Base-by-base conservation (phyloP, 2,113 vertebrate genomes). In the Phaethon lepturus region DNA sequence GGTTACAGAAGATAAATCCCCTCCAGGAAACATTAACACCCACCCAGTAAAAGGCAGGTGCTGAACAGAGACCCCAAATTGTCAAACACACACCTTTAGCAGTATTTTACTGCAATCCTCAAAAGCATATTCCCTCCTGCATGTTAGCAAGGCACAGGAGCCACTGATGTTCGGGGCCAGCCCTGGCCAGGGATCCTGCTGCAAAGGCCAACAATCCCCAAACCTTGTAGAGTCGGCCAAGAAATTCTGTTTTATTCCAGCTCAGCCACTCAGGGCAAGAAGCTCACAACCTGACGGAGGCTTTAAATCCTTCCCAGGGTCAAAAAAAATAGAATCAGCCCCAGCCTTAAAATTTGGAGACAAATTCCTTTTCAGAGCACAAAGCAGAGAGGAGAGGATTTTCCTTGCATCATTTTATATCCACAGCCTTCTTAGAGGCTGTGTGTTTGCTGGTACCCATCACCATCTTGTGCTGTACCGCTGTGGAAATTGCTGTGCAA, bases 191-290 rank as follows among this genome's bases (percentile, higher is more conserved):
- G 66, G 42, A 88, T 90, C n/a, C 31, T 2, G 1, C 23, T 13
- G 40, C 25, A 23, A 45, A 85, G 64, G 90, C 86, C 88, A 95
- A 79, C 62, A 82, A 86, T 86, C 40, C 88, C 82, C 58, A 95
- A 86, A 82, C 55, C n/a, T 55, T 56, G 45, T 42, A 71, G 28
- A 84, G 33, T 62, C 24, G 6, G 94, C 74, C 88, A 96, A 93
- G 86, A 86, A 90, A 83, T 17, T 74, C 18, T 3, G 42, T 53
- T 88, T 77, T 69, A 66, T 80, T 86, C 83, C 79, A 88, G 79
- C 40, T 83, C 86, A 91, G 79, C 15, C 45, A 2, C 74, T 82
- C 69, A 58, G 62, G 28, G 17, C 6, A 0, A 89, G 83, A 83
- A 15, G 50, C 73, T 91, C 58, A 69, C 63, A 93, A 80, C 38